Percentiles rank a stretch among this genome's conserved stretches.
phyloP scores from a whole-genome alignment of 2,113 vertebrate species.

The Aptenodytes forsteri region DNA sequence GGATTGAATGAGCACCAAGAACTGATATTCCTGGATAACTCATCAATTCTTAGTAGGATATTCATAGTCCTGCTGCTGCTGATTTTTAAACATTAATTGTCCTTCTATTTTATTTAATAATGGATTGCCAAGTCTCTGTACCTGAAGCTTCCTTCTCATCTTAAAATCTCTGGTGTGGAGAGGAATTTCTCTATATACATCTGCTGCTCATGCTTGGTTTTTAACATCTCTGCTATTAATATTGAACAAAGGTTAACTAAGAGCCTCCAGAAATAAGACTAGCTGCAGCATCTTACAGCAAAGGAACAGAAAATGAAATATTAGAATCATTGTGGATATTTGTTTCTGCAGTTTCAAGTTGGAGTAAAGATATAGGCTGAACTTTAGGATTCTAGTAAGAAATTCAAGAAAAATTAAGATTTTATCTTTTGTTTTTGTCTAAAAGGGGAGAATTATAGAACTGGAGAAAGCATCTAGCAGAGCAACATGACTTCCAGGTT shows the following conservation, averaged over 20 bases:
- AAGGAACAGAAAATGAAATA: not conserved
- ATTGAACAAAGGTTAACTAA: not conserved
- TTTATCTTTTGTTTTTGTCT: not conserved
- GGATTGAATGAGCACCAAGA: not conserved
- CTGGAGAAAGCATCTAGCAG: not conserved
- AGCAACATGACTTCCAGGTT: not conserved
- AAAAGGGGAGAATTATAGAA: not conserved
- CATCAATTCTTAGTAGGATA: not conserved
- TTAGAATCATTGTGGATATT: not conserved
- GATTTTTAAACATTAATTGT: not conserved
- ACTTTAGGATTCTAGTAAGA: not conserved
- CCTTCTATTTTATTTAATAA: not conserved
- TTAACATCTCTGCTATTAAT: not conserved
- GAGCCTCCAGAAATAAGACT: not conserved
- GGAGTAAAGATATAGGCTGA: not conserved
- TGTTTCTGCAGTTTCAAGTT: not conserved
- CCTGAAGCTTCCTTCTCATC: not conserved
- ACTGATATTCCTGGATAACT: not conserved
- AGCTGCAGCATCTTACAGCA: not conserved
- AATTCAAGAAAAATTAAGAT: not conserved
- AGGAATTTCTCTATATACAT: not conserved
- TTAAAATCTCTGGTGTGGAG: not conserved
- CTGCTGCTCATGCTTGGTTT: not conserved
- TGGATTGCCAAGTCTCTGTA: not conserved
- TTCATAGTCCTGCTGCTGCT: not conserved